Base-by-base conservation (phyloP, 2,797 vertebrate species). In the Perodicticus potto region DNA sequence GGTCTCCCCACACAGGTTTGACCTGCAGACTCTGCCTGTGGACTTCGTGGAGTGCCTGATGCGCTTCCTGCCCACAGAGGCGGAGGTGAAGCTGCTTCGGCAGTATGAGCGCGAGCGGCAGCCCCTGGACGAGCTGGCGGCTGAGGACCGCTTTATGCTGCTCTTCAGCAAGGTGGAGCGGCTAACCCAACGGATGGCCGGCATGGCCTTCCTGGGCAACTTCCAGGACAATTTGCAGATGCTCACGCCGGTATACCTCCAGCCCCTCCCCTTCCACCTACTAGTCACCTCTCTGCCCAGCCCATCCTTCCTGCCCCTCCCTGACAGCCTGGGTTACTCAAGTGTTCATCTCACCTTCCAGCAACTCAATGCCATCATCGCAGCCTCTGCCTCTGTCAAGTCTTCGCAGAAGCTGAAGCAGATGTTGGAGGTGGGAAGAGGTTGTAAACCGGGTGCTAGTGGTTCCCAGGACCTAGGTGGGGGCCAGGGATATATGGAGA, bases 141-240 rank as follows among this genome's bases (percentile, higher is more conserved):
- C 99, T 3, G 99, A 99, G 97, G 99, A 99, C 94, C 99, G 99
- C 63, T 99, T 99, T 98, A 99, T 99, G 99, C 98, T 99, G 91
- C 98, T 99, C 5, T 99, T 99, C 98, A 99, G 99, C 99, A 99
- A 99, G 97, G 99, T 99, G 82, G 99, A 99, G 97, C 98, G 99
- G 67, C 99, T 99, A 97, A 99, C 99, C 0, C 99, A 99, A 98
- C 98, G 99, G 70, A 99, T 99, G 99, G 99, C 99, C 93, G 99
- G 99, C 98, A 99, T 99, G 99, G 99, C 99, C 5, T 99, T 99
- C 92, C 99, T 99, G 0, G 99, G 99, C 82, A 99, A 99, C 99
- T 99, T 99, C 91, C 94, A 98, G 0, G 99, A 99, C 72, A 99
- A 99, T 91, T 49, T 99, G 83, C 98, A 98, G 99, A 99, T 99